Evolutionary conservation across 2,888 invertebrate species (phyloP).

Genomic region (Vandiemenella viatica): DNA sequence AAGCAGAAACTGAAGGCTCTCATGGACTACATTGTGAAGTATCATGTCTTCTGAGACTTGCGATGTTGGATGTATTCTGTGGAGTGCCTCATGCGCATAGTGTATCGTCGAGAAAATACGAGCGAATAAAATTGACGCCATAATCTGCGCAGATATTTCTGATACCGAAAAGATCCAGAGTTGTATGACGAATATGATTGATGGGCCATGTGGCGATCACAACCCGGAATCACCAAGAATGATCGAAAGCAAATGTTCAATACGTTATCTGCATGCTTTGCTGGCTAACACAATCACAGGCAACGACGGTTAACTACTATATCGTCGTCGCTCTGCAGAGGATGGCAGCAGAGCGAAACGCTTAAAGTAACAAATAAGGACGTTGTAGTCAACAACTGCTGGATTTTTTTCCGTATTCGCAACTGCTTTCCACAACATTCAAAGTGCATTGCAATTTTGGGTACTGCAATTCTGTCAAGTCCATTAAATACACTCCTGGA

Average conservation of each 20-base stretch:
- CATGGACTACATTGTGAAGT: constrained; percentile 17
- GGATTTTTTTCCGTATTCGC: too few relatives aligned
- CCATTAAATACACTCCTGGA: too few relatives aligned
- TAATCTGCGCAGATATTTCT: constrained; percentile 27
- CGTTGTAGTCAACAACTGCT: too few relatives aligned
- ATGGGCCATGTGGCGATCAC: too few relatives aligned
- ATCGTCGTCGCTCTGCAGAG: background rate
- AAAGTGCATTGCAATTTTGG: too few relatives aligned
- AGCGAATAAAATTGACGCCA: constrained; percentile 20
- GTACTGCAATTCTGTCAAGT: too few relatives aligned
- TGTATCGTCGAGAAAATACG: constrained; percentile 19
- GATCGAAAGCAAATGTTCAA: too few relatives aligned
- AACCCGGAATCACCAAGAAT: too few relatives aligned
- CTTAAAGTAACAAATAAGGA: background rate
- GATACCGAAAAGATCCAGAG: constrained; percentile 19
- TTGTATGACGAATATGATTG: constrained; percentile 19
- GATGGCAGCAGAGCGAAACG: background rate
- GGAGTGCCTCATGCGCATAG: constrained; percentile 23
- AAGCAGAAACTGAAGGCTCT: constrained; percentile 9
- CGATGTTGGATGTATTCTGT: constrained; percentile 19
- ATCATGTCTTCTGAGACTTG: constrained; percentile 18
- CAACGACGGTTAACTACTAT: too few relatives aligned
- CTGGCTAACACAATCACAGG: background rate
- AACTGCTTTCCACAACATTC: too few relatives aligned
- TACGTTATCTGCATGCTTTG: background rate